A percentile compares a stretch with the other conserved stretches of the same genome.
Evolutionary conservation across 2,888 invertebrate genomes (phyloP).

Genomic region (Ephialtes manifestator): DNA sequence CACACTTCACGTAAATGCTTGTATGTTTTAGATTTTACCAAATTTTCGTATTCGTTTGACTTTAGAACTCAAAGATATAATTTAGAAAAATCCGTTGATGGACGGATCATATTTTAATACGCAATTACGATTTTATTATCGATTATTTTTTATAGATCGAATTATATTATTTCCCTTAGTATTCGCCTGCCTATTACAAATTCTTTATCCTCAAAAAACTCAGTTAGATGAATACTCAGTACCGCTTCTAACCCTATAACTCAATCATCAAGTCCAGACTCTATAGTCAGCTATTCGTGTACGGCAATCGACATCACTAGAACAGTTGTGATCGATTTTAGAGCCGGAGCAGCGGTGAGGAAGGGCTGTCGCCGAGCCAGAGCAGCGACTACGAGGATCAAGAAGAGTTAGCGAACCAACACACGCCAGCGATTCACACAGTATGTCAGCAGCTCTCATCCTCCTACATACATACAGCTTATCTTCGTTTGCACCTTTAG

Average conservation of each 20-base stretch:
- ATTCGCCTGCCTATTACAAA: not conserved
- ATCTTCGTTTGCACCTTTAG: conserved; percentile 37
- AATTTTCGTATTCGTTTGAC: not conserved
- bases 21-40: not conserved
- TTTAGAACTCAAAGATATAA: not conserved
- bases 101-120: not conserved
- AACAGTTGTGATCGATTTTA: conserved; percentile 80
- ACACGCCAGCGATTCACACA: conserved; percentile 90
- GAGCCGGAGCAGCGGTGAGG: conserved; percentile 88
- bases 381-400: conserved; percentile 91
- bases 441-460: conserved; percentile 86
- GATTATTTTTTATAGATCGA: not conserved
- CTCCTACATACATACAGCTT: conserved; percentile 60
- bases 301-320: conserved; percentile 53
- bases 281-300: conserved; percentile 33
- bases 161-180: not conserved
- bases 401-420: conserved; percentile 89
- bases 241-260: conserved; percentile 19
- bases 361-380: conserved; percentile 89
- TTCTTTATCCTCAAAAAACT: not conserved
- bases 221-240: conserved; percentile 8
- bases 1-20: not conserved
- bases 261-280: conserved; percentile 14
- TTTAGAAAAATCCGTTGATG: not conserved
- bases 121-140: not conserved